Base-by-base conservation (phyloP, 2,113 vertebrate species). In the Microtus ochrogaster region DNA sequence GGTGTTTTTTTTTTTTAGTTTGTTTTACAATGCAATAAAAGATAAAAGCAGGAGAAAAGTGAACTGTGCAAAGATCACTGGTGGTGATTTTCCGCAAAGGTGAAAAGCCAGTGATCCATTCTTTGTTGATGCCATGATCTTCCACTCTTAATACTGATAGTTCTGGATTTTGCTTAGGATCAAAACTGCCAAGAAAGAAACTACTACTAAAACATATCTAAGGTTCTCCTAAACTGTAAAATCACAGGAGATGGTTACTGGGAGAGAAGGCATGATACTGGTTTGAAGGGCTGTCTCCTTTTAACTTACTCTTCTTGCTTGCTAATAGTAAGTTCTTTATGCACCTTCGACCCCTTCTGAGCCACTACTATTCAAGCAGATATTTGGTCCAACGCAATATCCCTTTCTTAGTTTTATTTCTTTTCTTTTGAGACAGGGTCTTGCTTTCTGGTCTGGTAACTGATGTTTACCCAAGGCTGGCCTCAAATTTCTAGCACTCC, bases 11-110 rank as follows among this genome's bases (percentile, higher is more conserved):
- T 84, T 44, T 89, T 9, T 92, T 84, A 93, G 74, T 96, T 94
- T 39, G 36, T 89, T n/a, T 97, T 61, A 11, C 87, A 72, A 94
- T 78, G 26, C 47, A 79, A 28, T 92, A 92, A 90, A 96, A 95
- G 92, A 95, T 76, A 92, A 94, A 83, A 78, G 92, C 96, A 92
- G 97, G 97, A 91, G 97, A 96, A 96, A 98, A 96, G 94, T 96
- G 98, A 98, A 97, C 97, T 49, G 61, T 97, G 95, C 89, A 98
- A 97, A 96, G 94, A 97, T 96, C 94, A 96, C 96, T 95, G 93
- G 94, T 97, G 91, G 94, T 93, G 7, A 94, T 98, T 98, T 14
- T 97, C 95, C 96, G 1, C 4, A 89, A 74, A 90, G 96, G 78
- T 92, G 82, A 96, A 94, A 0, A 21, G 95, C 82, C 94, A 7